Percentiles rank a stretch among this genome's conserved stretches.
Conservation (phyloP, 2,113 vertebrate species). For the Pseudois nayaur region DNA sequence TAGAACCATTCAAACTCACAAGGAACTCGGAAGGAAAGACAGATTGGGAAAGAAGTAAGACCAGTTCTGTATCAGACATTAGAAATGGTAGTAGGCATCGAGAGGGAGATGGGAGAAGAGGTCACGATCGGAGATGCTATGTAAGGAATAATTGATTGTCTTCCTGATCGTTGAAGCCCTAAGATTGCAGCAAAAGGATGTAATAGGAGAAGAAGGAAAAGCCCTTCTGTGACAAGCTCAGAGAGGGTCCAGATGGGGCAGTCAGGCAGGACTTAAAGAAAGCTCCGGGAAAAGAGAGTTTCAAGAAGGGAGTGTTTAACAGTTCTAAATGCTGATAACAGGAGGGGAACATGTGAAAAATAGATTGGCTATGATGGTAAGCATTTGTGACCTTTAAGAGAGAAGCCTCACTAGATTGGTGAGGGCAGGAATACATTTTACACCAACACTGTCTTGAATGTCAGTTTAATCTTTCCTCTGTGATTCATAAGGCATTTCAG, state of each 20-base stretch:
- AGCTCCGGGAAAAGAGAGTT: neutral
- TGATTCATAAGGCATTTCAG: constrained; percentile 13
- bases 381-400: neutral
- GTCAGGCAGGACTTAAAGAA: neutral
- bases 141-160: neutral
- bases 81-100: neutral
- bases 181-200: neutral
- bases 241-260: neutral
- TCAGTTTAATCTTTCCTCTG: constrained; percentile 37
- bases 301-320: neutral
- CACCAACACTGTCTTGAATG: constrained; percentile 4
- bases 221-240: neutral
- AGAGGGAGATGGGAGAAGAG: neutral
- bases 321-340: neutral
- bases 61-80: neutral
- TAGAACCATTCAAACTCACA: neutral
- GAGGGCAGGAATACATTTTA: constrained; percentile 13
- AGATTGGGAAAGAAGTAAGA: neutral
- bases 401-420: neutral
- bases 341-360: neutral
- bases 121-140: neutral
- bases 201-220: neutral
- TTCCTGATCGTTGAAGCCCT: neutral
- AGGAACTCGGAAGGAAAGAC: neutral
- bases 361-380: neutral